These are phyloP conservation scores for Nylanderia fulva DNA, from an alignment of 1,140 invertebrate species.

Conservation along the genomic window DNA sequence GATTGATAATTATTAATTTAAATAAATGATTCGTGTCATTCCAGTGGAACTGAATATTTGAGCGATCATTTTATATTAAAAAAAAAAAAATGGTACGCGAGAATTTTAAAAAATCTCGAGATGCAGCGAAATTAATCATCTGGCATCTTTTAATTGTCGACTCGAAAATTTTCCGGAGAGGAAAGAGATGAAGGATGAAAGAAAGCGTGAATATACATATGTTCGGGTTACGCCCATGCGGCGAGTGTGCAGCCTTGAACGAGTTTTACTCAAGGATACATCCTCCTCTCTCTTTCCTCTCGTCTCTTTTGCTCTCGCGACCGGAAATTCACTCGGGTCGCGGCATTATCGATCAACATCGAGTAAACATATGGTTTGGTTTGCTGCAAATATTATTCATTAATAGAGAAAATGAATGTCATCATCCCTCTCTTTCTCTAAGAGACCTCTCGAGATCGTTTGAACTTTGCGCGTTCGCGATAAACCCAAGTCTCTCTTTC, in stretches of 20 bases:
- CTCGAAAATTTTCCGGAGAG: neutral
- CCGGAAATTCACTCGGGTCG: slow-evolving; percentile 8
- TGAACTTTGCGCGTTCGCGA: slow-evolving; percentile 43
- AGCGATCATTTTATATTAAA: neutral
- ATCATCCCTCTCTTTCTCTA: neutral
- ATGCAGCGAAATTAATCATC: neutral
- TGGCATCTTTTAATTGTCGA: neutral
- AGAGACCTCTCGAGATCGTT: neutral
- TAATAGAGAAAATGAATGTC: neutral
- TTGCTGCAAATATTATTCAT: neutral
- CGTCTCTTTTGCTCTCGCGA: neutral
- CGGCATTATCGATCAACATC: slow-evolving; percentile 15
- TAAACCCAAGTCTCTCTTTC: too few species aligned
- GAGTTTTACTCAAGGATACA: slow-evolving; percentile 50
- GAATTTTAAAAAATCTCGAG: neutral
- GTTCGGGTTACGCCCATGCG: slow-evolving; percentile 8
- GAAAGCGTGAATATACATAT: neutral
- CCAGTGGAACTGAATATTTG: neutral
- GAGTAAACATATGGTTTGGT: neutral
- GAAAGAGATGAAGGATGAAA: neutral
- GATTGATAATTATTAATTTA: too few species aligned
- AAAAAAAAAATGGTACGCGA: neutral
- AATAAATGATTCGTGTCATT: too few species aligned
- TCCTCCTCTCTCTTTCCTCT: slow-evolving; percentile 23
- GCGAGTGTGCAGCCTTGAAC: slow-evolving; percentile 23